Evolutionary conservation across 2,888 invertebrate species (phyloP).

Genomic region (Mesodorylaimus sp.): DNA sequence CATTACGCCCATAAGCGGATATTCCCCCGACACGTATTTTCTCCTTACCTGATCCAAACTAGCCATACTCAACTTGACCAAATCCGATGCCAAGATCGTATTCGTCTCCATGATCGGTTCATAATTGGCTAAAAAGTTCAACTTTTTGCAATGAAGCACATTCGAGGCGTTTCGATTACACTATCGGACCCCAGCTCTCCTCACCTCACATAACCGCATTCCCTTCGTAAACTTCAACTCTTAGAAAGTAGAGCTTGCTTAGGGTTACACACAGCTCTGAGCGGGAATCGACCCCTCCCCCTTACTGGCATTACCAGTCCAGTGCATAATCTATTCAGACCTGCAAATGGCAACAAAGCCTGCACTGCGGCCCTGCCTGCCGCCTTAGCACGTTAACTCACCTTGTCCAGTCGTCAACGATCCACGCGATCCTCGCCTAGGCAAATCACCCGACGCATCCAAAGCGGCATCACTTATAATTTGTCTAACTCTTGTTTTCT

Average conservation of each 20-base stretch:
- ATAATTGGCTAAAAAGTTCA: not conserved
- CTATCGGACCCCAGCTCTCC: too few relatives aligned
- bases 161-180: too few relatives aligned
- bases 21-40: not conserved
- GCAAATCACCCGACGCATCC: not conserved
- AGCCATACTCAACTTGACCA: not conserved
- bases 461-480: not conserved
- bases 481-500: not conserved
- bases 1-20: not conserved
- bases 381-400: not conserved
- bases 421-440: slow-evolving; percentile 9
- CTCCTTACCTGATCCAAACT: not conserved
- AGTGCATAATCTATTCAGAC: too few relatives aligned
- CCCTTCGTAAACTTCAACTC: too few relatives aligned
- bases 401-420: slow-evolving; percentile 9
- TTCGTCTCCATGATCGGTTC: not conserved
- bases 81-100: not conserved
- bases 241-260: too few relatives aligned
- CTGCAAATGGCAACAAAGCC: too few relatives aligned
- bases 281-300: too few relatives aligned
- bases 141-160: too few relatives aligned
- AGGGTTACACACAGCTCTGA: too few relatives aligned
- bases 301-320: too few relatives aligned
- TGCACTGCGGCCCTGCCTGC: too few relatives aligned
- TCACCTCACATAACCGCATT: too few relatives aligned